Conservation (phyloP, 2,888 invertebrate species). For the Thereva nobilitata region DNA sequence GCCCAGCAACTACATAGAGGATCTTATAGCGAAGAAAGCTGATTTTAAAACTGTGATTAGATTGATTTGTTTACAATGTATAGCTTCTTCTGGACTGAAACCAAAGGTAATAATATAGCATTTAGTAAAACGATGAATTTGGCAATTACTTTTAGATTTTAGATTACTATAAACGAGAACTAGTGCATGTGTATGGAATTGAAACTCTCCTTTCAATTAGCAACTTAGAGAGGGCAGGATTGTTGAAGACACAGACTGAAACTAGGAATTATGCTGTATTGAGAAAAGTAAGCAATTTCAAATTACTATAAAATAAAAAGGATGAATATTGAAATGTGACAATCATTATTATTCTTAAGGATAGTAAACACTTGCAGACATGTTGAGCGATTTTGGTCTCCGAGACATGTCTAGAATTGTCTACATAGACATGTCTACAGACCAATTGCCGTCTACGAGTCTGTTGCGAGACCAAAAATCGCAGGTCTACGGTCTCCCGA, state of each 20-base stretch:
- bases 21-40: constrained; percentile 83
- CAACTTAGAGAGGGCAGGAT: constrained; percentile 84
- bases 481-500: too few relatives aligned
- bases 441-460: too few relatives aligned
- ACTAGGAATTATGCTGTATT: constrained; percentile 74
- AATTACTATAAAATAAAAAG: neutral
- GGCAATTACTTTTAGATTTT: constrained; percentile 47
- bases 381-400: too few relatives aligned
- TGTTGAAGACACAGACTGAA: constrained; percentile 76
- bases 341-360: too few relatives aligned
- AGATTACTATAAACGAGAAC: constrained; percentile 73
- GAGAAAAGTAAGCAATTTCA: constrained; percentile 64
- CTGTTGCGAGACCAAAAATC: too few relatives aligned
- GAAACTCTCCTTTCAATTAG: constrained; percentile 79
- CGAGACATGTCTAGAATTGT: too few relatives aligned
- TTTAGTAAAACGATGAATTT: neutral
- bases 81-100: constrained; percentile 90
- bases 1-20: constrained; percentile 85
- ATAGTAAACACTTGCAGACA: too few relatives aligned
- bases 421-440: too few relatives aligned
- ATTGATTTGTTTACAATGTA: constrained; percentile 90
- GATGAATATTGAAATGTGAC: too few relatives aligned
- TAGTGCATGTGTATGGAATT: constrained; percentile 85
- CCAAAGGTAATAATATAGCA: constrained; percentile 67
- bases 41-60: constrained; percentile 83